These are phyloP conservation scores for Drosophila fungiperda DNA, from an alignment of 2,888 invertebrate genomes.

Conservation along the genomic window DNA sequence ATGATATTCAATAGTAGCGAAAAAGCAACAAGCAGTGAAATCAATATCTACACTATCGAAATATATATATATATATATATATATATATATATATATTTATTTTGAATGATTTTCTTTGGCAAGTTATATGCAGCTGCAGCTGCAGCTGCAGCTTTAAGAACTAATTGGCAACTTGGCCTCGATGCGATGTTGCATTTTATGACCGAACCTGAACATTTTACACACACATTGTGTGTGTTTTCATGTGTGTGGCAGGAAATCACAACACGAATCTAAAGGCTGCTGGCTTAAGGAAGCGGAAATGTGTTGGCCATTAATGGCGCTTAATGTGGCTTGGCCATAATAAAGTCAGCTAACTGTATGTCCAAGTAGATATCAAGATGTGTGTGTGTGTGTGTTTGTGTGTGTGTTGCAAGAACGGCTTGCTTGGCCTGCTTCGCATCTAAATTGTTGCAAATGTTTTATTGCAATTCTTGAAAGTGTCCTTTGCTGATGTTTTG, in stretches of 20 bases:
- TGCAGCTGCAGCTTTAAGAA: conserved; percentile 23
- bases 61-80: neutral
- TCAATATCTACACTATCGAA: conserved; percentile 1
- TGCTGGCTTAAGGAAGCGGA: conserved; percentile 42
- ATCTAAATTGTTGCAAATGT: conserved; percentile 80
- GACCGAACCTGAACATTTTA: conserved; percentile 18
- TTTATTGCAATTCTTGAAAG: conserved; percentile 74
- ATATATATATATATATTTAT: neutral
- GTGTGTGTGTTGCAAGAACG: conserved; percentile 18
- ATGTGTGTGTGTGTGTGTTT: conserved; percentile 11
- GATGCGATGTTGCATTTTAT: conserved; percentile 21
- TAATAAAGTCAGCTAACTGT: conserved; percentile 69
- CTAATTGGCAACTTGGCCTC: conserved; percentile 55
- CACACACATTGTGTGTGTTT: conserved; percentile 36
- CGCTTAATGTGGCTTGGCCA: conserved; percentile 63
- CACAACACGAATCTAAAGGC: conserved; percentile 50
- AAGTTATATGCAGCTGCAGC: neutral
- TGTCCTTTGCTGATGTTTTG: conserved; percentile 38
- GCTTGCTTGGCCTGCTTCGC: conserved; percentile 39
- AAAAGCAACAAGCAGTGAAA: conserved; percentile 25
- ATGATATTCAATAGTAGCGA: conserved; percentile 49
- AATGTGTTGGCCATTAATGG: conserved; percentile 68
- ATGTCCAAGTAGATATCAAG: conserved; percentile 63
- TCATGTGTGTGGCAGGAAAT: conserved; percentile 35
- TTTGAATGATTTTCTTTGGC: neutral